These are phyloP conservation scores for Podargus strigoides DNA, from an alignment of 2,797 vertebrate genomes.

Conservation along the genomic window DNA sequence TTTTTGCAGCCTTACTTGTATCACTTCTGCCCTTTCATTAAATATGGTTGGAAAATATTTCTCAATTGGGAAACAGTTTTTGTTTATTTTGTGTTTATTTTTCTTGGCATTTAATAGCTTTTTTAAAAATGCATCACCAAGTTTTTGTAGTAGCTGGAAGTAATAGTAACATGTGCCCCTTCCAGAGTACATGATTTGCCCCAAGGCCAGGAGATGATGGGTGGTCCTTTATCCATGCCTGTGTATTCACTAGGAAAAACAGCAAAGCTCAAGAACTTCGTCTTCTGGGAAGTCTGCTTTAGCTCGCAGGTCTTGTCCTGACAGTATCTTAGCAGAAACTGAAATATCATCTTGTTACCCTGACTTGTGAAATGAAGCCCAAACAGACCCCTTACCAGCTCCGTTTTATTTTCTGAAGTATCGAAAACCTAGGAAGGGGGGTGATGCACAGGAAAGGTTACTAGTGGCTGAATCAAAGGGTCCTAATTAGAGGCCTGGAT, in stretches of 20 bases:
- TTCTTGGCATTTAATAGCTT: not conserved
- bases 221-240: not conserved
- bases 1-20: not conserved
- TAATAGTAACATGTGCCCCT: not conserved
- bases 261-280: not conserved
- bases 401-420: not conserved
- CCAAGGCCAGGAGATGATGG: not conserved
- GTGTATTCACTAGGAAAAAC: not conserved
- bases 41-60: not conserved
- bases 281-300: not conserved
- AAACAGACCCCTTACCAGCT: not conserved
- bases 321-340: not conserved
- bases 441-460: not conserved
- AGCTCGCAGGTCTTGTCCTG: not conserved
- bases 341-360: not conserved
- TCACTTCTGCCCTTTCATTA: not conserved
- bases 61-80: not conserved
- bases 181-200: not conserved
- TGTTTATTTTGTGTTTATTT: not conserved
- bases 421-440: rapidly evolving
- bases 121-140: not conserved
- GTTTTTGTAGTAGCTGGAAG: not conserved
- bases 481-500: not conserved
- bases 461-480: not conserved
- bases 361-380: not conserved